Evolutionary conservation across 2,888 invertebrate genomes (phyloP).

Genomic region (Adela reaumurella): DNA sequence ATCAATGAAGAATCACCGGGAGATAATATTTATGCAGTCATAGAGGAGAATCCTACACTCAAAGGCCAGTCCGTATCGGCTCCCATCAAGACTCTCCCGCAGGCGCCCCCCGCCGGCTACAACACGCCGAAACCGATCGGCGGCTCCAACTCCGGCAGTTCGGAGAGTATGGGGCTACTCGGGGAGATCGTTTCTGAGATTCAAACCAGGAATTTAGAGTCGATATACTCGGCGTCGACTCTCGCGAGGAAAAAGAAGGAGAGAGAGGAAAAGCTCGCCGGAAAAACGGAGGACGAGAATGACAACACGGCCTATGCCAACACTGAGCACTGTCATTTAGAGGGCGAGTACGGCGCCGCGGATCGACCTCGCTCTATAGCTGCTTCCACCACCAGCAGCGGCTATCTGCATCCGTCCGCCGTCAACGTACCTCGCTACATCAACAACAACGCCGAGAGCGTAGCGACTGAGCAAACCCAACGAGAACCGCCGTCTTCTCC

Average conservation of each 20-base stretch:
- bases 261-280: slow-evolving; percentile 19
- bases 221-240: slow-evolving; percentile 79
- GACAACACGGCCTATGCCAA: slow-evolving; percentile 60
- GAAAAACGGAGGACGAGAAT: slow-evolving; percentile 20
- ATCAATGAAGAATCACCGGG: slow-evolving; percentile 60
- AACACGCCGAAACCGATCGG: slow-evolving; percentile 39
- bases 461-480: slow-evolving; percentile 19
- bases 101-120: slow-evolving; percentile 48
- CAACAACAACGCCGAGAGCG: slow-evolving; percentile 19
- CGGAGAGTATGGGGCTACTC: slow-evolving; percentile 72
- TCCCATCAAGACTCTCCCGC: slow-evolving; percentile 25
- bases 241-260: slow-evolving; percentile 58
- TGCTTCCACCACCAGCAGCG: slow-evolving; percentile 65
- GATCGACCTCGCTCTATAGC: slow-evolving; percentile 55
- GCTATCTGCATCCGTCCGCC: slow-evolving; percentile 70
- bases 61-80: too few species aligned
- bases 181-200: slow-evolving; percentile 88
- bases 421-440: slow-evolving; percentile 60
- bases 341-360: slow-evolving; percentile 63
- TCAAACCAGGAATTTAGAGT: slow-evolving; percentile 80
- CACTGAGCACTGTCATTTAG: slow-evolving; percentile 56
- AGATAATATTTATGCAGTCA: slow-evolving; percentile 85
- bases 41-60: slow-evolving; percentile 77
- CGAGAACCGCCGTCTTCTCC: slow-evolving; percentile 39
- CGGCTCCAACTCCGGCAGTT: slow-evolving; percentile 45